A percentile compares a stretch with the other conserved stretches of the same genome.
Conservation (phyloP, 92 coral and sea anemone genomes). For the Palythoa heliodiscus region DNA sequence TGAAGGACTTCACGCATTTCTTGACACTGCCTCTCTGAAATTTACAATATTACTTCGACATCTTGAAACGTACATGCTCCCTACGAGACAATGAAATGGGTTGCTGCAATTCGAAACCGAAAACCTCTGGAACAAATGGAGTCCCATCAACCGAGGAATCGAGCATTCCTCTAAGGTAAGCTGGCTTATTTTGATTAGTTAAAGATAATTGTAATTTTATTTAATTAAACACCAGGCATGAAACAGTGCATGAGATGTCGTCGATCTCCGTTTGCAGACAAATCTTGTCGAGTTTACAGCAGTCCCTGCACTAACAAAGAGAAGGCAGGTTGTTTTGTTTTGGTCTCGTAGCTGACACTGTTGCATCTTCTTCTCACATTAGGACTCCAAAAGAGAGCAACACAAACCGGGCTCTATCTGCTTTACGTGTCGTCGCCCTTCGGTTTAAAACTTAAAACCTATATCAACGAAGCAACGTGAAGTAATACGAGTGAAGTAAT, state of each 20-base stretch:
- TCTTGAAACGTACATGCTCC: background rate
- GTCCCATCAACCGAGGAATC: conserved; percentile 47
- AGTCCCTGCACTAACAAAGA: background rate
- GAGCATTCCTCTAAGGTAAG: conserved; percentile 61
- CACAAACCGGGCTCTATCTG: too few relatives aligned
- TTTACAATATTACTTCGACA: background rate
- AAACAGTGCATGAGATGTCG: background rate
- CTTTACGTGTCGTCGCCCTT: too few relatives aligned
- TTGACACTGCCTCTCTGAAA: conserved; percentile 10
- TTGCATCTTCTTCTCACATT: background rate
- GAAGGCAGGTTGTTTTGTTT: background rate
- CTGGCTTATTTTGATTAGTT: background rate
- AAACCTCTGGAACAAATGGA: conserved; percentile 54
- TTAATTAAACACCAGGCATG: background rate
- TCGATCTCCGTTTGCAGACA: conserved; percentile 18
- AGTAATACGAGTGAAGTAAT: background rate
- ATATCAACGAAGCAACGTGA: too few relatives aligned
- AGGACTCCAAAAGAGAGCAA: too few relatives aligned
- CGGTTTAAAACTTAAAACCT: too few relatives aligned
- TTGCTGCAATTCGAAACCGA: conserved; percentile 75
- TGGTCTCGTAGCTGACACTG: background rate
- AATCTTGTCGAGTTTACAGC: background rate
- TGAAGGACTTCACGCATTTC: conserved; percentile 1
- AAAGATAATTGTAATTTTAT: background rate
- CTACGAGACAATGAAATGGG: conserved; percentile 59